Evolutionary conservation across 2,113 vertebrate genomes (phyloP), one percentile per base, ranked within the genome.

Genomic region (Nesospiza acunhae): DNA sequence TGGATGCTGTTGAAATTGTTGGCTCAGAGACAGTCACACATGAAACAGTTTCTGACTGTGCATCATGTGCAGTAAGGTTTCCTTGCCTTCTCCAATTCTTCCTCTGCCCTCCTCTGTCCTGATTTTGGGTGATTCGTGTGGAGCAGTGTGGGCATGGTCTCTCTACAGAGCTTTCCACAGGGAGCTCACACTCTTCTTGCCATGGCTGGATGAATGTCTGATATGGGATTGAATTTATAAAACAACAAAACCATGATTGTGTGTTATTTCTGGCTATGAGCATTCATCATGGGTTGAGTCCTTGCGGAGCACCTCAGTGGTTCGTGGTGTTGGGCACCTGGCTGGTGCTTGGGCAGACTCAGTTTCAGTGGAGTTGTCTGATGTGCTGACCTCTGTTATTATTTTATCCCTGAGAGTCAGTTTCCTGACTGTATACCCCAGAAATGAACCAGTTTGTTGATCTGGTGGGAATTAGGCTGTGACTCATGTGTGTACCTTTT

Each of bases 81-180:
- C 47, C 26, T 74, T 70, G 50, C 4, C 0, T 46, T 46, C 31
- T 46, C 31, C 26, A 18, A 18, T 41, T 90, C 35, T 44, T n/a
- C 0, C 0, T n/a, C 60, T 87, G 46, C 35, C 78, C 42, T 63
- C 22, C 28, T 55, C 21, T 12, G 19, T 12, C 49, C 41, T 0
- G 0, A 3, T 42, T 73, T 22, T 30, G 42, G 58, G 24, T 21
- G n/a, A 4, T 44, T 46, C 16, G 30, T 33, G 70, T 70, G 60
- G 35, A 33, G 55, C 15, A 44, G 30, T 1, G 24, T 23, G 37
- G 41, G 37, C 46, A 27, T 2, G 2, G 24, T 44, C 47, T 55
- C 28, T 28, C 35, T 70, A 22, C 56, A 68, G 59, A 39, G 55
- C 0, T 0, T 8, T 8, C 0, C 4, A 46, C 31, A 41, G 46